Evolutionary conservation across 1,140 invertebrate genomes (phyloP), one percentile per base, ranked within the genome.

Genomic region (Radopholus similis): DNA sequence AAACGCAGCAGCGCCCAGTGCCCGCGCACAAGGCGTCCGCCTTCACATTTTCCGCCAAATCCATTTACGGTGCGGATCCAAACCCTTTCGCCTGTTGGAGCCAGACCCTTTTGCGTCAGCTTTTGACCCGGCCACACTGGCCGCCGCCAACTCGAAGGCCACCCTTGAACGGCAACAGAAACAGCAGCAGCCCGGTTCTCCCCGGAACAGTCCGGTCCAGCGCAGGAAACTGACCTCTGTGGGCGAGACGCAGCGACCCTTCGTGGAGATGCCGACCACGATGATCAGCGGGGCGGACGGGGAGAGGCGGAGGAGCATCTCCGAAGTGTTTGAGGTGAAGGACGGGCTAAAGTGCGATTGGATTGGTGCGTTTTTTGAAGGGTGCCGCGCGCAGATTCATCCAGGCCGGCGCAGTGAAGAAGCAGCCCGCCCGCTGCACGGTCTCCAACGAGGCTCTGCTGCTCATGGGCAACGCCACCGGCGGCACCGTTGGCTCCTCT

Each of bases 281-380:
- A 42, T 32, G 38, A 26, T 28, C 32, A 34, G 28, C 30, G 28
- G 30, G 2, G 23, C 4, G 40, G 34, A 42, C 51, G 34, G 34
- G 11, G 54, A 51, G 13, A 23, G 67, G 26, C 40, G 67, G 34
- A 60, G 64, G 30, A 69, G 67, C 35, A 69, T 69, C 64, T 60
- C 67, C 13, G 67, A 69, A 57, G 67, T 69, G 23, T 57, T 69
- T 38, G 67, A 69, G 66, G 66, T 68, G 30, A 51, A 32, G 30
- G 30, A 35, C 11, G n/a, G 0, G 42, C 5, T 18, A 47, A 47
- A 47, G 6, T 9, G n/a, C n/a, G 44, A 47, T 47, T n/a, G n/a
- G n/a, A n/a, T n/a, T n/a, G n/a, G n/a, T n/a, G n/a, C n/a, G n/a
- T n/a, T n/a, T n/a, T 21, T 51, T 51, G 23, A 51, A 51, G 47